Conservation (phyloP, 2,888 invertebrate species). For the Lasioglossum oenotherae region DNA sequence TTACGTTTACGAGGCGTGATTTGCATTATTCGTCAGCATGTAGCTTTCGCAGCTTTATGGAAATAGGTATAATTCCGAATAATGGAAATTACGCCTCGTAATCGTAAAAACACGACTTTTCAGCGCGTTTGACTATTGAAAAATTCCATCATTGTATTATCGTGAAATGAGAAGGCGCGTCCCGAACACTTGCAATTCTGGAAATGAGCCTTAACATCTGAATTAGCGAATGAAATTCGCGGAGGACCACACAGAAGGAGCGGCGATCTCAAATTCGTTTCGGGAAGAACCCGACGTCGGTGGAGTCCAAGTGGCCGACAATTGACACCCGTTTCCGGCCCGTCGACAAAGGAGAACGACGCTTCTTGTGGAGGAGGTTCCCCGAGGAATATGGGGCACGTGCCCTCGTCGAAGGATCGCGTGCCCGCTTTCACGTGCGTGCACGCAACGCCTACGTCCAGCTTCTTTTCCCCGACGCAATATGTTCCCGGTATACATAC, state of each 20-base stretch:
- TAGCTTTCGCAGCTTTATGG: no score
- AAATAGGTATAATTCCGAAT: no score
- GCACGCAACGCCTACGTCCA: conserved; percentile 42
- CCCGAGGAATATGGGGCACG: conserved; percentile 71
- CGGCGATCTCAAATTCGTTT: conserved; percentile 47
- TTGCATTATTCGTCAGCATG: no score
- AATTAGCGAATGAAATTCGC: conserved; percentile 14
- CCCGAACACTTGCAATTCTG: no score
- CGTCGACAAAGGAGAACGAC: conserved; percentile 50
- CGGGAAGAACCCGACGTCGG: conserved; percentile 46
- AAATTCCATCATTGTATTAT: no score
- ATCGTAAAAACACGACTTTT: no score
- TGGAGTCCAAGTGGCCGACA: conserved; percentile 68
- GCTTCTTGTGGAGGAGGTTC: conserved; percentile 38
- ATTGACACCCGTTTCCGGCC: conserved; percentile 78
- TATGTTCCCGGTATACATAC: conserved; percentile 64
- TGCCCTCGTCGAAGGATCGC: conserved; percentile 73
- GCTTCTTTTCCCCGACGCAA: conserved; percentile 60
- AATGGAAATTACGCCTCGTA: no score
- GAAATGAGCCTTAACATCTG: no score
- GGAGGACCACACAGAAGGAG: conserved; percentile 62
- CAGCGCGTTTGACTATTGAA: no score
- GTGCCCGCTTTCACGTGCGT: conserved; percentile 66
- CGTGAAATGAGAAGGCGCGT: no score
- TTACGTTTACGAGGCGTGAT: no score